phyloP scores from a whole-genome alignment of 2,113 vertebrate genomes.

The Sinocyclocheilus grahami region DNA sequence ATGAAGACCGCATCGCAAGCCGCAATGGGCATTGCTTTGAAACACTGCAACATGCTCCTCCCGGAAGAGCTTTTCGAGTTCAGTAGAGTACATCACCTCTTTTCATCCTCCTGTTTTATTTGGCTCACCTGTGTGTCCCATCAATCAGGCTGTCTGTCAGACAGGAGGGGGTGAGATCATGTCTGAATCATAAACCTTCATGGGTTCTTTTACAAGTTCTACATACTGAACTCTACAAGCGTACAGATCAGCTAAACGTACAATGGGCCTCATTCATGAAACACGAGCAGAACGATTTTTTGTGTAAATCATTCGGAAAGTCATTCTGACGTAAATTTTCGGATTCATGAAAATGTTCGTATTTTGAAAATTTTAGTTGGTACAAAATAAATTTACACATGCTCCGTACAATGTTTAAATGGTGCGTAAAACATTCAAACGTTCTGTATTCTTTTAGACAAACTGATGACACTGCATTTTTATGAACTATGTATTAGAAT shows the following conservation, averaged over 20 bases:
- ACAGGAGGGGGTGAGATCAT: background rate
- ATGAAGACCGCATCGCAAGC: background rate
- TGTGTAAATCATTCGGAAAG: too few species aligned
- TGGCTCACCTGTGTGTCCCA: background rate
- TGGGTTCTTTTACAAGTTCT: background rate
- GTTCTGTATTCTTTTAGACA: too few species aligned
- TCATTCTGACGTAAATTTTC: too few species aligned
- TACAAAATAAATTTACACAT: too few species aligned
- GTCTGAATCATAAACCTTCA: background rate
- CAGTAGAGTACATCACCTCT: background rate
- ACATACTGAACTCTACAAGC: background rate
- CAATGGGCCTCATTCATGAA: too few species aligned
- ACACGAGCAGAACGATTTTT: too few species aligned
- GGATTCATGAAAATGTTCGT: too few species aligned
- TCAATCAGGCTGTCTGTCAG: background rate
- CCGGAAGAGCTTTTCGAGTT: background rate
- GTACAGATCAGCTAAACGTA: background rate
- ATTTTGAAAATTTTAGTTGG: too few species aligned
- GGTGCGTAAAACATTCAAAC: too few species aligned
- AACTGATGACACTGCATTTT: too few species aligned
- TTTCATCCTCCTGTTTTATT: background rate
- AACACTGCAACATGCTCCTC: background rate
- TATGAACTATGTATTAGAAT: too few species aligned
- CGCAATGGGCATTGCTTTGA: background rate
- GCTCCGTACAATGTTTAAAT: too few species aligned